A percentile compares a stretch with the other conserved stretches of the same genome.
Evolutionary conservation across 2,888 invertebrate species (phyloP).

Genomic region (Diogma glabrata): DNA sequence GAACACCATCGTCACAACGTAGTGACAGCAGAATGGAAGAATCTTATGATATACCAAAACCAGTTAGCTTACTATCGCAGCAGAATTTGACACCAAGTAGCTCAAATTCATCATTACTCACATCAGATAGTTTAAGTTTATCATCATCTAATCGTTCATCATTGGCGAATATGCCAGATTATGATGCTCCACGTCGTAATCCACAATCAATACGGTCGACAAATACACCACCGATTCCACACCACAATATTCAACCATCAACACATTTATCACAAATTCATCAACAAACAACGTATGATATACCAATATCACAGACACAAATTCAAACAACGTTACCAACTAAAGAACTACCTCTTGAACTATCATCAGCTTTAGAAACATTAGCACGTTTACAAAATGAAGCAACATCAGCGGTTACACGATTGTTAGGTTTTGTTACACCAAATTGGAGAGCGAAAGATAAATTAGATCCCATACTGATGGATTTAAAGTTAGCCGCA

Average conservation of each 20-base stretch:
- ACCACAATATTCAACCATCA: constrained; percentile 11
- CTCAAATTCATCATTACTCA: constrained; percentile 52
- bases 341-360: constrained; percentile 60
- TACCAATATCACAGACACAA: constrained; percentile 37
- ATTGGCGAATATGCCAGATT: constrained; percentile 50
- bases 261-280: constrained; percentile 17
- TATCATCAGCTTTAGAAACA: constrained; percentile 63
- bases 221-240: constrained; percentile 19
- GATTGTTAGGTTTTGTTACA: constrained; percentile 58
- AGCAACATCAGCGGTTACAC: constrained; percentile 68
- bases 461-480: constrained; percentile 62
- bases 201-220: constrained; percentile 32
- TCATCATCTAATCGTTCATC: constrained; percentile 43
- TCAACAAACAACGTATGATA: constrained; percentile 45
- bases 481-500: constrained; percentile 75
- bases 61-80: constrained; percentile 36
- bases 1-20: constrained; percentile 12
- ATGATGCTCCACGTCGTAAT: constrained; percentile 51
- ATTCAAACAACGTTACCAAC: constrained; percentile 25
- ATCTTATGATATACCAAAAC: constrained; percentile 53
- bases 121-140: constrained; percentile 47
- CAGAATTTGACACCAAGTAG: constrained; percentile 54
- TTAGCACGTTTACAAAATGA: constrained; percentile 65
- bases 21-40: constrained; percentile 32
- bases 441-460: constrained; percentile 74